Base-by-base conservation (phyloP, 1,140 invertebrate species). In the Phocides pigmalion region DNA sequence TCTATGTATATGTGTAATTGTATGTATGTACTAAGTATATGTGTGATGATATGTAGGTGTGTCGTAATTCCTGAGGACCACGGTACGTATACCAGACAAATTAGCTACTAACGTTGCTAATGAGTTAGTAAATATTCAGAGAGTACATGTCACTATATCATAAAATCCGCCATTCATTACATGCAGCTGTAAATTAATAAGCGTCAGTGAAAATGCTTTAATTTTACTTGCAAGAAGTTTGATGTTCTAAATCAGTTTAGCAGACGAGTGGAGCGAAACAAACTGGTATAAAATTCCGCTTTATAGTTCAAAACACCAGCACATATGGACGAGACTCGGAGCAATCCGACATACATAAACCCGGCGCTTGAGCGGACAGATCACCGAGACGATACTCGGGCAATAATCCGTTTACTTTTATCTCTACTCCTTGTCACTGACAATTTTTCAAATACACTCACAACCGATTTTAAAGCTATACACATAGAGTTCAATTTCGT, bases 321-420 rank as follows among this genome's bases (percentile, higher is more conserved):
- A 37, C 25, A 54, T 17, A 56, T 46, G 53, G 22, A 58, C 56
- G 51, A 32, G 25, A 50, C 62, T 28, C 62, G 28, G 3, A 28
- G 51, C 39, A 63, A 39, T 42, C 35, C 42, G 51, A 58, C 62
- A 42, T 3, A n/a, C 32, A 32, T 44, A 44, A 41, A 66, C 32
- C 41, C 20, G 41, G 19, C 9, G 28, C 19, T 44, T 51, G 74
- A 73, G 53, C 73, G 74, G 68, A 78, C 72, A 76, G 72, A 77
- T 76, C 72, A 53, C 53, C 68, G 54, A 79, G 77, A 80, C 76
- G 80, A 79, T 84, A 84, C 79, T 74, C 72, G 65, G 71, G 66
- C 87, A 83, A 87, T 89, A 88, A 89, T 89, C 84, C 87, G 75
- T 89, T 89, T 88, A 82, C 79, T 89, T 89, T 85, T 89, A 88